Percentiles rank a stretch among this genome's conserved stretches.
Conservation (phyloP, 2,113 vertebrate genomes). For the Trochalopteron elliotii region DNA sequence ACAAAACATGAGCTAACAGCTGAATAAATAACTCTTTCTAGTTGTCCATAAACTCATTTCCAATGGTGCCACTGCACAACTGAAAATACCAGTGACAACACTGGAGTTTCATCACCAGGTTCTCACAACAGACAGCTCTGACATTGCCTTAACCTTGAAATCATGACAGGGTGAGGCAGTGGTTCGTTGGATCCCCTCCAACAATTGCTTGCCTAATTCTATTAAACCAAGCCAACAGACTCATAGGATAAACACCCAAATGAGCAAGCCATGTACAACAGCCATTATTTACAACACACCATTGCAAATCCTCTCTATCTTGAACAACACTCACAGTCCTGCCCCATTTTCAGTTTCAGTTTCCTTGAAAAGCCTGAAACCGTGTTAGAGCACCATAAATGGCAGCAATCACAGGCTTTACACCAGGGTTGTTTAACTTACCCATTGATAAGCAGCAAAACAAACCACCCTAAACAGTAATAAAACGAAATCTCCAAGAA, state of each 20-base stretch:
- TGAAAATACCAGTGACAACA: background rate
- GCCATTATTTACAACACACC: background rate
- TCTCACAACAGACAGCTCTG: background rate
- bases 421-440: background rate
- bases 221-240: background rate
- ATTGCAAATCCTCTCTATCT: background rate
- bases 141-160: conserved; percentile 32
- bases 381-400: background rate
- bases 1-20: background rate
- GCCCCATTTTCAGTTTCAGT: background rate
- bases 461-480: background rate
- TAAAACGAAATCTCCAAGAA: background rate
- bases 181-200: background rate
- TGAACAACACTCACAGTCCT: rapidly evolving
- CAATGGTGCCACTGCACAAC: background rate
- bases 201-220: background rate
- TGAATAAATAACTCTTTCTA: background rate
- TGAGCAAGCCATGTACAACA: background rate
- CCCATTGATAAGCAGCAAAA: background rate
- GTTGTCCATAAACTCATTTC: background rate
- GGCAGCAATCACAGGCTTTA: background rate
- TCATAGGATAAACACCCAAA: conserved; percentile 3
- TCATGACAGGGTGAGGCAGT: background rate
- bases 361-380: background rate
- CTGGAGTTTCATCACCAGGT: background rate